Base-by-base conservation (phyloP, 2,888 invertebrate genomes). In the Neoascia interrupta region DNA sequence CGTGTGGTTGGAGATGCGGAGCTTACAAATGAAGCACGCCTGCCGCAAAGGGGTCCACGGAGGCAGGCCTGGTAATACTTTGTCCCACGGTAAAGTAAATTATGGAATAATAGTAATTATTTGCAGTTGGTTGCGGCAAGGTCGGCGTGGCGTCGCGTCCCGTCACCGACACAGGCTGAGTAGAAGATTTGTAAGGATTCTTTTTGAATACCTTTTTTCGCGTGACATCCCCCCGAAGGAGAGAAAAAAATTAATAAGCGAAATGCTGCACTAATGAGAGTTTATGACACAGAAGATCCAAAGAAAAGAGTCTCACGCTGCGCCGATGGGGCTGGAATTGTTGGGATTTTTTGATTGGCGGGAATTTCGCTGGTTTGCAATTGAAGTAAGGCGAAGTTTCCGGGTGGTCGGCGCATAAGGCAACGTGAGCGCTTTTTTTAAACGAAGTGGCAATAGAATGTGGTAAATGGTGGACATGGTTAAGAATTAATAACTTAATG, bases 231-330 rank as follows among this genome's bases (percentile, higher is more conserved):
- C 34, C 79, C 66, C 13, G 43, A 72, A 68, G 79, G 66, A 61
- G 73, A 31, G 68, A 68, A n/a, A n/a, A 60, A 61, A 73, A 79
- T 79, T 73, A 79, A 79, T 73, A 73, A 79, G 53, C 73, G 72
- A 79, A 79, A 79, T 79, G 79, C 79, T 79, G 79, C 79, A 61
- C 79, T 79, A 79, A 79, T 79, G 79, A 79, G 79, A 63, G 79
- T 68, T 79, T 79, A 79, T 79, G 66, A 73, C 79, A 79, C 79
- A 68, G 56, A 79, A 79, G 79, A 63, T 28, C 61, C 36, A 19
- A 36, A 45, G 26, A 19, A 54, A 45, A 13, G 34, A 47, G 10
- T 37, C 19, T 28, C 19, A 15, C 13, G 34, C 16, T 5, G 26
- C 37, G 36, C 13, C 18, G 19, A 49, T 36, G 45, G 19, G 8